Conservation (phyloP, 2,888 invertebrate species). For the Tridacna gigas region DNA sequence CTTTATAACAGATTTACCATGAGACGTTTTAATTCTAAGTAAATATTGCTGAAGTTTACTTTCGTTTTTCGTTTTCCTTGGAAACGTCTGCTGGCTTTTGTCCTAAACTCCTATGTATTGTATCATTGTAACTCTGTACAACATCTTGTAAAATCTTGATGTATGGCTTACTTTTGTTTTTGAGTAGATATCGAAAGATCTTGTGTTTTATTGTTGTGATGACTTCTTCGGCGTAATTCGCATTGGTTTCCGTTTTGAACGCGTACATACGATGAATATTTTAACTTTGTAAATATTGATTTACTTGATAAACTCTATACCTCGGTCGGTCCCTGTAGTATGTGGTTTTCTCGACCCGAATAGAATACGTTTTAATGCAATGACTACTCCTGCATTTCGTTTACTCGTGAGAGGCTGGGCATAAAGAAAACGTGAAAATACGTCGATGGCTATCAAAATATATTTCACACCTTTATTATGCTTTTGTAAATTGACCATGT, state of each 20-base stretch:
- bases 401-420: slow-evolving; percentile 37
- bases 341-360: slow-evolving; percentile 17
- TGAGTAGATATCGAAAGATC: slow-evolving; percentile 43
- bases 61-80: slow-evolving; percentile 32
- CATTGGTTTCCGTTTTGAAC: slow-evolving; percentile 33
- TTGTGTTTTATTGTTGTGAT: slow-evolving; percentile 47
- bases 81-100: slow-evolving; percentile 17
- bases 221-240: slow-evolving; percentile 36
- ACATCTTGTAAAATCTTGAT: slow-evolving; percentile 24
- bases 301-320: slow-evolving; percentile 23
- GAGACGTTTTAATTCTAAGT: slow-evolving; percentile 11
- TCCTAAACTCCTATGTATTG: slow-evolving; percentile 34
- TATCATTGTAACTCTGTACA: slow-evolving; percentile 36
- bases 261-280: slow-evolving; percentile 28
- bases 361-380: slow-evolving; percentile 20
- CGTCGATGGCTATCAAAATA: slow-evolving; percentile 40
- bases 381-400: slow-evolving; percentile 18
- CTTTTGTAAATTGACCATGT: slow-evolving; percentile 27
- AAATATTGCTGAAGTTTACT: slow-evolving; percentile 44
- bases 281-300: background rate
- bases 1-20: background rate
- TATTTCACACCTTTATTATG: slow-evolving; percentile 41
- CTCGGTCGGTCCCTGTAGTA: slow-evolving; percentile 25
- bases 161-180: slow-evolving; percentile 27
- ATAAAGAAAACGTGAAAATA: slow-evolving; percentile 30